phyloP scores from a whole-genome alignment of 2,888 invertebrate genomes.

The Napeogenes inachia region DNA sequence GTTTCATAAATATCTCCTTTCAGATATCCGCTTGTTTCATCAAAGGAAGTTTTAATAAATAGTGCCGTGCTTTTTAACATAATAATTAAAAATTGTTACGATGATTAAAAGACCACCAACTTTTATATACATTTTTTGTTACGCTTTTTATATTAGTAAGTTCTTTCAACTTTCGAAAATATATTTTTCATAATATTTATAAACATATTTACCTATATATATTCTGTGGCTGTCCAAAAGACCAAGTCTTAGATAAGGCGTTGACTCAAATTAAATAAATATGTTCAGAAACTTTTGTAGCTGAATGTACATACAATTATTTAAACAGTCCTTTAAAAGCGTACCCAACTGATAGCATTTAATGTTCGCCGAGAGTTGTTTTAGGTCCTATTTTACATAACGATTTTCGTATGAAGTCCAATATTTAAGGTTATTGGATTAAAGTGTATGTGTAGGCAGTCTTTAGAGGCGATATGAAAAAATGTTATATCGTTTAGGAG shows the following conservation, averaged over 20 bases:
- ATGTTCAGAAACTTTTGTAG: slow-evolving; percentile 13
- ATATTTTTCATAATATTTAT: too few species aligned
- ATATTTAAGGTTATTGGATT: slow-evolving; percentile 42
- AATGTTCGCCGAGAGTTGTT: slow-evolving; percentile 60
- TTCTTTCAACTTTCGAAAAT: too few species aligned
- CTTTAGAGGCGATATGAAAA: slow-evolving; percentile 26
- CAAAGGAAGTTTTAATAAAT: too few species aligned
- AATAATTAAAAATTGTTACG: too few species aligned
- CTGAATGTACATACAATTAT: slow-evolving; percentile 25
- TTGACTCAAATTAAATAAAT: not conserved
- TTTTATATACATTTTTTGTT: too few species aligned
- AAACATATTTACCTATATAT: too few species aligned
- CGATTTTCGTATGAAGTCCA: slow-evolving; percentile 49
- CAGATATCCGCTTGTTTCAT: too few species aligned
- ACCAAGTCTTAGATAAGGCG: not conserved
- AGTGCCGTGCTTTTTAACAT: not conserved
- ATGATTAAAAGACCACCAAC: too few species aligned
- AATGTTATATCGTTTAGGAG: slow-evolving; percentile 25
- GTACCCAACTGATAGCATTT: slow-evolving; percentile 55
- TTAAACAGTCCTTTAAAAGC: slow-evolving; percentile 40
- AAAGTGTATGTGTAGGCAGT: slow-evolving; percentile 39
- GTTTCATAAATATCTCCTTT: slow-evolving; percentile 13
- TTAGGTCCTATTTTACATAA: slow-evolving; percentile 66
- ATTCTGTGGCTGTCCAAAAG: not conserved
- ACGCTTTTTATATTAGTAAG: too few species aligned